These are phyloP conservation scores for Philopedon plagiatum DNA, from an alignment of 2,888 invertebrate species.

Conservation along the genomic window DNA sequence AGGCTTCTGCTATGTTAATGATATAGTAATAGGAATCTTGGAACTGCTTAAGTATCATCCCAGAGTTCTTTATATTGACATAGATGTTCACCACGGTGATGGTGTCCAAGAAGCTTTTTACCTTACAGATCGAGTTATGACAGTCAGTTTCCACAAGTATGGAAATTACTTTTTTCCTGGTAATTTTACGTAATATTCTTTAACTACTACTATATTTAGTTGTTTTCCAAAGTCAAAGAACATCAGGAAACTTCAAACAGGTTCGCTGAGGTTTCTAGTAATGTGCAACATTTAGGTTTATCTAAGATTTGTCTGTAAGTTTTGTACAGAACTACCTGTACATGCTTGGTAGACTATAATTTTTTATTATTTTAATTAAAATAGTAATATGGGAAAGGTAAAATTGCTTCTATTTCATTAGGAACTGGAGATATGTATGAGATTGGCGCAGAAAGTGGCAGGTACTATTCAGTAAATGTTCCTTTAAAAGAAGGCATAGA, in stretches of 20 bases:
- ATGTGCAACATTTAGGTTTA: no score
- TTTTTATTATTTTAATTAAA: no score
- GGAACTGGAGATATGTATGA: conserved; percentile 98
- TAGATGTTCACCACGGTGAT: conserved; percentile 98
- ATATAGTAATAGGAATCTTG: conserved; percentile 97
- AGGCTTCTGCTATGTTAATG: conserved; percentile 99
- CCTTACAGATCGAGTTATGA: conserved; percentile 98
- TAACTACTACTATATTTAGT: no score
- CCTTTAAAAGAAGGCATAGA: conserved; percentile 98
- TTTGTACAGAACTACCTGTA: no score
- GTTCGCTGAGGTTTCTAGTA: no score
- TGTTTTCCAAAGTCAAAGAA: no score
- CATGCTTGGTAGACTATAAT: no score
- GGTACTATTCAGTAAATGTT: conserved; percentile 98
- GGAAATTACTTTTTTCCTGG: conserved; percentile 99
- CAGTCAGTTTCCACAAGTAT: conserved; percentile 98
- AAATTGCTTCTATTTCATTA: conserved; percentile 42
- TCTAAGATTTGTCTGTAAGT: no score
- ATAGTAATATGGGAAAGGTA: no score
- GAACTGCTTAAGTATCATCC: conserved; percentile 95
- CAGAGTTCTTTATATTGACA: conserved; percentile 97
- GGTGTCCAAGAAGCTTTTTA: conserved; percentile 99
- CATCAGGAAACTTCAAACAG: no score
- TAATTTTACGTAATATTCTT: conserved; percentile 44
- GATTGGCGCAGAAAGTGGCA: conserved; percentile 94